These are phyloP conservation scores for Drosophila pseudoananassae DNA, from an alignment of 1,140 invertebrate genomes.

Conservation along the genomic window DNA sequence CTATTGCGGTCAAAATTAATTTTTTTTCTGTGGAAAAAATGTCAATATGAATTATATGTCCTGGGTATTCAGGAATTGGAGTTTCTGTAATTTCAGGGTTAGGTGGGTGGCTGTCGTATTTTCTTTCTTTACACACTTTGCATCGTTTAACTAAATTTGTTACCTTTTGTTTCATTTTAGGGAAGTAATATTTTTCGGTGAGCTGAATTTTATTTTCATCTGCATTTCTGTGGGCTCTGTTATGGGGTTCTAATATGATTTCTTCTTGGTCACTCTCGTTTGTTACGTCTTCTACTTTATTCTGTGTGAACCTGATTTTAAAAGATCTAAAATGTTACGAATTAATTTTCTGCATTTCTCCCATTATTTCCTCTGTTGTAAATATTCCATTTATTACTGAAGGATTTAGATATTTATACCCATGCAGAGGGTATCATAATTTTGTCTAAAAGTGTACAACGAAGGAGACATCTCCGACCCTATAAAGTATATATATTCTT, in stretches of 20 bases:
- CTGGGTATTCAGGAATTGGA: not conserved
- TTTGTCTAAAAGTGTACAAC: too few species aligned
- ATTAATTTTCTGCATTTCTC: too few species aligned
- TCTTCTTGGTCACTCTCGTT: too few species aligned
- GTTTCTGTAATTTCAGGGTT: not conserved
- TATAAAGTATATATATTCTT: too few species aligned
- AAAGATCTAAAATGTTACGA: too few species aligned
- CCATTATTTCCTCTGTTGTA: too few species aligned
- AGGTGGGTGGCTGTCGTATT: not conserved
- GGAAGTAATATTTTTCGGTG: slow-evolving; percentile 16
- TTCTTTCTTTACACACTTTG: slow-evolving; percentile 35
- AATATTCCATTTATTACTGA: too few species aligned
- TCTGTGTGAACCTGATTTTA: slow-evolving; percentile 3
- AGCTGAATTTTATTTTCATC: slow-evolving; percentile 7
- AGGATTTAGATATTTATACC: too few species aligned
- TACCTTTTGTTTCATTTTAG: slow-evolving; percentile 11
- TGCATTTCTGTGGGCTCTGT: not conserved
- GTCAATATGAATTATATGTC: slow-evolving; percentile 15
- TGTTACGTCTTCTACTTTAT: not conserved
- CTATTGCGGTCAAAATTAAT: not conserved
- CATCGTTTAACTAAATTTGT: slow-evolving; percentile 16
- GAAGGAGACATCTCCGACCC: too few species aligned
- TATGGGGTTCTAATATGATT: not conserved
- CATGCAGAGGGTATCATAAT: too few species aligned
- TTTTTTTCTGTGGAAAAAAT: slow-evolving; percentile 33